Evolutionary conservation across 2,113 vertebrate genomes (phyloP), one percentile per base, ranked within the genome.

Genomic region (Poicephalus gulielmi): DNA sequence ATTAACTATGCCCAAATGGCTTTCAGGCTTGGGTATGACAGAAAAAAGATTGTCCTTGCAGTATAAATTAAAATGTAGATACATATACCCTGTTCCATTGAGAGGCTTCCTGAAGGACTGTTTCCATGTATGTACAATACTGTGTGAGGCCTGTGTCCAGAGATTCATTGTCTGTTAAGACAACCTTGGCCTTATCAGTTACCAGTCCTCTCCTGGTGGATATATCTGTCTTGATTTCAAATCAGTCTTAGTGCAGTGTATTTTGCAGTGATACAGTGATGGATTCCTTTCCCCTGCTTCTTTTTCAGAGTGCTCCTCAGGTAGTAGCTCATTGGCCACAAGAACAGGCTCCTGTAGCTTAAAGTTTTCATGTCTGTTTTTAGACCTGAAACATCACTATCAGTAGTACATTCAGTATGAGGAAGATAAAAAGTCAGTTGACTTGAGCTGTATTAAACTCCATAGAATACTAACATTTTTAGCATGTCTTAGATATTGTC

Each of bases 1-100:
- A 93, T 95, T 88, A 79, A 78, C 73, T 86, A 75, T 53, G 35
- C 69, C 92, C 88, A 86, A 76, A 86, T 90, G 83, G 60, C 57
- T 82, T 68, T 92, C 62, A 79, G 60, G 52, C 47, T 88, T 62
- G 77, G 43, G 2, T 66, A 50, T 52, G 86, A 60, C 62, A 57
- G 57, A 78, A 52, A n/a, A 87, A 82, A 85, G 57, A n/a, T 37
- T 85, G 67, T 69, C 47, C 33, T 95, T 74, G 39, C 59, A 75
- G 64, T 81, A 30, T 75, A 71, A 90, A 83, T 86, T 41, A 11
- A 64, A 69, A 17, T 55, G 16, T 27, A 66, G 28, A 27, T 37
- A 74, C 9, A 5, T 74, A 10, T 3, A 15, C 14, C 31, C 2
- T 44, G 10, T 63, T 77, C 39, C 30, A 11, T 1, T 43, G 31